phyloP scores from a whole-genome alignment of 2,797 vertebrate genomes.

The Gobionotothen gibberifrons region DNA sequence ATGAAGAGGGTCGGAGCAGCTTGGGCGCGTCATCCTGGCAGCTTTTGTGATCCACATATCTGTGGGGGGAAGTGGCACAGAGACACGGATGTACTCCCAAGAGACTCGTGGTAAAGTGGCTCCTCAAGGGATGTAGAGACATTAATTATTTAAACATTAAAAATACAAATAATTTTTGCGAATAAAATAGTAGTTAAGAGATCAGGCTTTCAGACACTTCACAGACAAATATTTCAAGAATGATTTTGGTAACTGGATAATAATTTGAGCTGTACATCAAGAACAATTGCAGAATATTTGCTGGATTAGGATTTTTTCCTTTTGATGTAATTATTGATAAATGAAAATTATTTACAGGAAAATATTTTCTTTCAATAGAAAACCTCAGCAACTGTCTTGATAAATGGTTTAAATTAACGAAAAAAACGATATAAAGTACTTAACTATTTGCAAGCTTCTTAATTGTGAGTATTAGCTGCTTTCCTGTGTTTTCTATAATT shows the following conservation, averaged over 20 bases:
- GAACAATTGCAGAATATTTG: background rate
- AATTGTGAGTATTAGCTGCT: background rate
- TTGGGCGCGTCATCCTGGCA: constrained; percentile 68
- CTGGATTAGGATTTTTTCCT: background rate
- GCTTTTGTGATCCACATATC: constrained; percentile 73
- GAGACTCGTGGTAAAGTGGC: constrained; percentile 44
- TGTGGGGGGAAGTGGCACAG: constrained; percentile 57
- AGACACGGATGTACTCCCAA: constrained; percentile 61
- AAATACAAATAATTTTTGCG: constrained; percentile 36
- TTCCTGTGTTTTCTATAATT: background rate
- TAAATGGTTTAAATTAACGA: background rate
- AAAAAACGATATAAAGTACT: background rate
- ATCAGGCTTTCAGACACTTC: background rate
- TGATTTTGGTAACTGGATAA: background rate
- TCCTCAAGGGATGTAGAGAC: constrained; percentile 41
- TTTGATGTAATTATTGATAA: constrained; percentile 9
- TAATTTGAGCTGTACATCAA: background rate
- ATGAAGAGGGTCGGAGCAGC: constrained; percentile 76
- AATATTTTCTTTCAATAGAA: background rate
- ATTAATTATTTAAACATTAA: constrained; percentile 62
- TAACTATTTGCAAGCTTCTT: background rate
- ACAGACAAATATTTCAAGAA: background rate
- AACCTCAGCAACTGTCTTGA: background rate
- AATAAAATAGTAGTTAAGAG: background rate
- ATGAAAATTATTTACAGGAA: constrained; percentile 13